Conservation (phyloP, 2,797 vertebrate species). For the Urocyon cinereoargenteus region DNA sequence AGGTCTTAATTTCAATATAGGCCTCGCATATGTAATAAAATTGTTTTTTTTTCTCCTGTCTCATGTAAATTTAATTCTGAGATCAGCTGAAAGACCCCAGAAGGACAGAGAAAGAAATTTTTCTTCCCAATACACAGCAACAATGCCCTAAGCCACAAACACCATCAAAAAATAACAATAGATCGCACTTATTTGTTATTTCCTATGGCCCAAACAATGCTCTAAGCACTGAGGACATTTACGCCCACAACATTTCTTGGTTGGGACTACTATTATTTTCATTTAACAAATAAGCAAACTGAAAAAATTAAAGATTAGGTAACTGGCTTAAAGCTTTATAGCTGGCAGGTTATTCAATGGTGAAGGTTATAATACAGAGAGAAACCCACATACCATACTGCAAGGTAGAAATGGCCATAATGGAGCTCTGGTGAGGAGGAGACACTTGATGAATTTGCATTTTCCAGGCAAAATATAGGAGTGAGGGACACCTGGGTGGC, state of each 20-base stretch:
- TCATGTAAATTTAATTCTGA: not conserved
- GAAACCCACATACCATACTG: not conserved
- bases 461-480: not conserved
- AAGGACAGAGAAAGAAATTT: not conserved
- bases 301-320: not conserved
- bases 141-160: not conserved
- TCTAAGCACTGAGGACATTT: not conserved
- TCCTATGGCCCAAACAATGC: not conserved
- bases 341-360: not conserved
- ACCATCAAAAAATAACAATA: not conserved
- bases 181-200: not conserved
- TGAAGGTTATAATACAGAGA: not conserved
- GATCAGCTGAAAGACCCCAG: not conserved
- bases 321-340: not conserved
- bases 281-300: constrained; percentile 43
- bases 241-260: not conserved
- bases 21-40: not conserved
- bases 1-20: not conserved
- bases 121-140: not conserved
- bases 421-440: not conserved
- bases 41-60: not conserved
- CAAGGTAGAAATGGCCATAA: not conserved
- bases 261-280: not conserved
- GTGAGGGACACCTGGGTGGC: not conserved
- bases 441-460: not conserved